These are phyloP conservation scores for Hyaena hyaena DNA, from an alignment of 2,113 vertebrate genomes.

Conservation along the genomic window DNA sequence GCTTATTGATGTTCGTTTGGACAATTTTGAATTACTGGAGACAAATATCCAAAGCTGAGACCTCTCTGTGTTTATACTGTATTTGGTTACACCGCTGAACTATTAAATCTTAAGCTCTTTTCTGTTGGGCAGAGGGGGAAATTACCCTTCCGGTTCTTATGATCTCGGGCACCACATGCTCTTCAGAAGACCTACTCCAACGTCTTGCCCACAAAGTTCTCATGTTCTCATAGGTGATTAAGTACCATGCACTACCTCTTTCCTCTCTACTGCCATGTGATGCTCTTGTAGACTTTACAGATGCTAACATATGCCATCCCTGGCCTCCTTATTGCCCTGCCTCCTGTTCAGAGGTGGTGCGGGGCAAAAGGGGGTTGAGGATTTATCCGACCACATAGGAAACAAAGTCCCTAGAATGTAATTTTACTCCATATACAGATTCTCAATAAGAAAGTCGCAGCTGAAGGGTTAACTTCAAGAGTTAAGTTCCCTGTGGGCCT, in stretches of 20 bases:
- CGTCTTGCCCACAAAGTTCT: neutral
- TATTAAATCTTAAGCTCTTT: neutral
- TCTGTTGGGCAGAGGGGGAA: neutral
- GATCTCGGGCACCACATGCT: neutral
- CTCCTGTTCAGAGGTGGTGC: neutral
- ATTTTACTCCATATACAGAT: neutral
- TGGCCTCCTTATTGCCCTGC: neutral
- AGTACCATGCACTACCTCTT: neutral
- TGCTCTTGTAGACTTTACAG: neutral
- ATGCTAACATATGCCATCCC: neutral
- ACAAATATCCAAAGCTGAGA: conserved; percentile 22
- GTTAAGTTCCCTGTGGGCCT: neutral
- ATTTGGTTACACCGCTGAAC: neutral
- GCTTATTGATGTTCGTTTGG: neutral
- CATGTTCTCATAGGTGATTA: neutral
- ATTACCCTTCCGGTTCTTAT: neutral
- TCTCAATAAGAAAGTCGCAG: neutral
- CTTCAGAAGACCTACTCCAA: neutral
- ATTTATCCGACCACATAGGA: neutral
- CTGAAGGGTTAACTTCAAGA: neutral
- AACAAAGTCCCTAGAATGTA: neutral
- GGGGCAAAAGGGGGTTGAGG: fast-evolving
- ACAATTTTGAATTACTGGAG: neutral
- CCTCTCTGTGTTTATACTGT: neutral
- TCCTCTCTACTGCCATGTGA: neutral